Evolutionary conservation across 2,888 invertebrate genomes (phyloP), one percentile per base, ranked within the genome.

Genomic region (Agrochola macilenta): DNA sequence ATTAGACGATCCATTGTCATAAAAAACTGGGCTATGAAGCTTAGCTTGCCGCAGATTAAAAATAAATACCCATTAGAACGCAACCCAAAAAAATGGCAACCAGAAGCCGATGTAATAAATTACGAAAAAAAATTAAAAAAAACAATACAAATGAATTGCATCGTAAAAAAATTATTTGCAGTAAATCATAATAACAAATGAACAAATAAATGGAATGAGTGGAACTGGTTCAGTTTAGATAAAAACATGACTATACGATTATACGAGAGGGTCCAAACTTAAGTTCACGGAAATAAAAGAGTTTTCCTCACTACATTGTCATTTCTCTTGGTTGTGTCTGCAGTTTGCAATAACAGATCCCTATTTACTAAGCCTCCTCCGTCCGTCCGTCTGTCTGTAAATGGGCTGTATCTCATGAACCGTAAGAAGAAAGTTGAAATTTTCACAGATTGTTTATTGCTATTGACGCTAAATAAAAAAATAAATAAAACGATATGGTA

Each of bases 111-210:
- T 35, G 11, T 23, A 23, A n/a, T n/a, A 12, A 57, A 57, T 57
- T 0, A 57, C n/a, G 57, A n/a, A 57, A 57, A 57, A n/a, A 0
- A 30, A n/a, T n/a, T n/a, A 30, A 30, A 2, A 12, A 49, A 49
- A 23, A 68, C 30, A 8, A 52, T 23, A 14, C 23, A 68, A 79
- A 74, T 74, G 5, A 79, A 69, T 73, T 79, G 58, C 64, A 79
- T 73, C 64, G 58, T 64, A 80, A 77, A 73, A 71, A 76, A 66
- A 73, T 76, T 35, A 30, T 68, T 68, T 68, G 52, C 74, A 80
- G 68, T 78, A 74, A 82, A 80, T 82, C 76, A 85, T 73, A 77
- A 76, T 75, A 79, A 69, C 23, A 69, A 65, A 75, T 68, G 35
- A 78, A 60, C 30, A 30, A 68, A 52, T 5, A 9, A 30, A 23